Base-by-base conservation (phyloP, 2,888 invertebrate species). In the Myathropa florea region DNA sequence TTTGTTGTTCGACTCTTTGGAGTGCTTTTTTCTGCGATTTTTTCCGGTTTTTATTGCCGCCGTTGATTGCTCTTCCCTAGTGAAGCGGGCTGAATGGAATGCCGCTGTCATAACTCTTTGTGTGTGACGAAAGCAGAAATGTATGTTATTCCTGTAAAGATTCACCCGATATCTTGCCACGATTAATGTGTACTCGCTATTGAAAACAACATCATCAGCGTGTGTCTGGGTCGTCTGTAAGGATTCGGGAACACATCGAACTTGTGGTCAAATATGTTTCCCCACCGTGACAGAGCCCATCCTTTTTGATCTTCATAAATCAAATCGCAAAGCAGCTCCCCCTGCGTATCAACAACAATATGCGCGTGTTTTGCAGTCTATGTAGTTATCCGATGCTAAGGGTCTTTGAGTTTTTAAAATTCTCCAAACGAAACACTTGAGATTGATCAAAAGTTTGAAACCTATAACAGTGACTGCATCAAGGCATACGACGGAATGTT, bases 301-400 rank as follows among this genome's bases (percentile, higher is more conserved):
- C 68, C 71, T 77, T 81, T 85, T 82, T 85, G 86, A 86, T 83
- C 86, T 86, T 86, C 86, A 86, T 86, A 86, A 86, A 86, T 86
- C 86, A 86, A 57, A 86, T 71, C 64, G 23, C 53, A 28, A 10
- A 59, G 65, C 57, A 75, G 39, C 39, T 75, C 65, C 57, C 73
- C 33, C 55, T 75, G 60, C 26, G 77, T 79, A 75, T 83, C 71
- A 59, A 21, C 70, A 46, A 57, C 30, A 61, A 67, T 24, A 63
- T 46, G 39, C 71, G 65, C 72, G 65, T 53, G 59, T 46, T 60
- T 65, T 59, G 23, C n/a, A 23, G 14, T 72, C 61, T 79, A 53
- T 36, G 73, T 71, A 60, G 80, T 28, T 53, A 65, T 68, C 72
- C 72, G 61, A 77, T 82, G 81, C 64, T 78, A 70, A 77, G 77